phyloP scores from a whole-genome alignment of 2,888 invertebrate species.

The Vesta saturnalis region DNA sequence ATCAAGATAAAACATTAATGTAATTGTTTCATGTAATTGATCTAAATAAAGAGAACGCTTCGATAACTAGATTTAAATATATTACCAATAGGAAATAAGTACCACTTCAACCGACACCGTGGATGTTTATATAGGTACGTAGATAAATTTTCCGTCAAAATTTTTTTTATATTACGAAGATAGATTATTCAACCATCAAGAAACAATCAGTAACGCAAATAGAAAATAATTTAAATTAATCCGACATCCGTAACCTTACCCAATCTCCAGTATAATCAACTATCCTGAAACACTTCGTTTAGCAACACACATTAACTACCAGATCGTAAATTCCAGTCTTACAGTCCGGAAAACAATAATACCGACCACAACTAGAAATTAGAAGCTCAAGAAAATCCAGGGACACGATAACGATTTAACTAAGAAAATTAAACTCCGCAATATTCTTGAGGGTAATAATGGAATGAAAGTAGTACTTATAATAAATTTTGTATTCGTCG shows the following conservation, averaged over 20 bases:
- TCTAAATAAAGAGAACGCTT: neutral
- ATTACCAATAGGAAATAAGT: neutral
- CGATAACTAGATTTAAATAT: neutral
- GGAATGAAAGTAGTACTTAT: constrained; percentile 1
- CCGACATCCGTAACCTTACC: neutral
- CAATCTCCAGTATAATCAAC: constrained; percentile 12
- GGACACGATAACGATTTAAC: constrained; percentile 9
- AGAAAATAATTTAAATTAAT: constrained; percentile 3
- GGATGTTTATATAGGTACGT: neutral
- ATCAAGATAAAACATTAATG: constrained; percentile 14
- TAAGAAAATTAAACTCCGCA: constrained; percentile 10
- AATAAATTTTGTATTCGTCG: constrained; percentile 10
- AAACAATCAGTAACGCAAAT: neutral
- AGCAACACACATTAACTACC: constrained; percentile 14
- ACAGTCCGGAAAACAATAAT: constrained; percentile 15
- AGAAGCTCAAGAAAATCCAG: constrained; percentile 13
- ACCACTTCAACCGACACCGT: too few relatives aligned
- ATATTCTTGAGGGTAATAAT: constrained; percentile 9
- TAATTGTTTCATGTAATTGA: constrained; percentile 9
- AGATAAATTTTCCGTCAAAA: neutral
- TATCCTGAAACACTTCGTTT: constrained; percentile 14
- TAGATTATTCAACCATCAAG: too few relatives aligned
- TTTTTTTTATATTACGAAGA: too few relatives aligned
- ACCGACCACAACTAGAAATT: constrained; percentile 10
- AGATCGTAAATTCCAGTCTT: constrained; percentile 15